Base-by-base conservation (phyloP, 2,113 vertebrate species). In the Pagrus major region DNA sequence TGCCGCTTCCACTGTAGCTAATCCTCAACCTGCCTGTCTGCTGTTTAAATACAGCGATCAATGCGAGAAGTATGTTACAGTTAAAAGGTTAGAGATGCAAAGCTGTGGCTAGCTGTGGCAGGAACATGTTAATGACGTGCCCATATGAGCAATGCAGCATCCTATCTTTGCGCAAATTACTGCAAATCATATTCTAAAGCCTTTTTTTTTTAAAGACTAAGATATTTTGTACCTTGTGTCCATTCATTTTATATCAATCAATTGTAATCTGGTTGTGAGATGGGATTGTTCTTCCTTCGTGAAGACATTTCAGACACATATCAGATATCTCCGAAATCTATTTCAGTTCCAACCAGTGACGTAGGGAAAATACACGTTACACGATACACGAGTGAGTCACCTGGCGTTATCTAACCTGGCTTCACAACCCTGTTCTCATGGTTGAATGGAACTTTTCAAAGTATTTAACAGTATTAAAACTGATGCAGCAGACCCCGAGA, bases 241-340 rank as follows among this genome's bases (percentile, higher is more conserved):
- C 37, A 39, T 39, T 15, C 1, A 55, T 41, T 27, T 55, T 27
- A 52, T 63, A 5, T n/a, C 21, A n/a, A n/a, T n/a, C 49, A 61
- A 6, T 51, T 8, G 18, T 39, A 41, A 27, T 33, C 39, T 35
- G 51, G n/a, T n/a, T 37, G n/a, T 39, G 23, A 68, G 25, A 8
- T 8, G 25, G 51, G 29, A 31, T 58, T 60, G 23, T 71, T 65
- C 37, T 27, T 29, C 14, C 8, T 51, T 1, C 4, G 15, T 27
- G 11, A 76, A 49, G 35, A 71, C 44, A 67, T 67, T 58, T 61
- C 39, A 54, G n/a, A 18, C 14, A 42, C 63, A 29, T 31, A 41
- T 54, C 16, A 51, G 3, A 3, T 21, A 27, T 31, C 31, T 54
- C 9, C 56, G 29, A 37, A 39, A 69, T 42, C 52, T 74, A 23